These are phyloP conservation scores for Tipula vernalis DNA, from an alignment of 2,888 invertebrate genomes.

Conservation along the genomic window DNA sequence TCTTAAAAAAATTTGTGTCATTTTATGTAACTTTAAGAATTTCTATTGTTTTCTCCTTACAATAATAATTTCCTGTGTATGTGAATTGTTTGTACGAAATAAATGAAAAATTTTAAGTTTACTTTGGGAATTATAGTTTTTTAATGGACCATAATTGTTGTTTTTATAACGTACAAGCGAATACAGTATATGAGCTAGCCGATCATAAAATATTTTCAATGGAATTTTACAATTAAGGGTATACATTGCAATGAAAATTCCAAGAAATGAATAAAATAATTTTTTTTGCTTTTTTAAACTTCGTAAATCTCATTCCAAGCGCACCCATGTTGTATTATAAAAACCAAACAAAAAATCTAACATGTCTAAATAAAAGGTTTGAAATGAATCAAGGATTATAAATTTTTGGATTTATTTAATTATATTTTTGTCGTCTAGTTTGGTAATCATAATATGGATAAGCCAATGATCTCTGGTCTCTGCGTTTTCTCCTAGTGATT, in stretches of 20 bases:
- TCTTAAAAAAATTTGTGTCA: not conserved
- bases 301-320: too few species aligned
- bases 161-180: not conserved
- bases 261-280: too few species aligned
- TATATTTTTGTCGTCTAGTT: too few species aligned
- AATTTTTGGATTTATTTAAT: too few species aligned
- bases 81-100: not conserved
- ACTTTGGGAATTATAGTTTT: not conserved
- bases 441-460: too few species aligned
- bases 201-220: not conserved
- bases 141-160: not conserved
- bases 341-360: too few species aligned
- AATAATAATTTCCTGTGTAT: not conserved
- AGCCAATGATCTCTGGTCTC: too few species aligned
- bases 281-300: too few species aligned
- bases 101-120: not conserved
- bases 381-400: too few species aligned
- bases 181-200: not conserved
- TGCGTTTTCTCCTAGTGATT: too few species aligned
- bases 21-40: not conserved
- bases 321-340: too few species aligned
- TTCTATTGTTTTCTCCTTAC: not conserved
- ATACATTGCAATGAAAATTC: not conserved
- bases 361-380: too few species aligned
- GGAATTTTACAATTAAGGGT: not conserved